These are phyloP conservation scores for Dysdera silvatica DNA, from an alignment of 1,140 invertebrate genomes.

Conservation along the genomic window DNA sequence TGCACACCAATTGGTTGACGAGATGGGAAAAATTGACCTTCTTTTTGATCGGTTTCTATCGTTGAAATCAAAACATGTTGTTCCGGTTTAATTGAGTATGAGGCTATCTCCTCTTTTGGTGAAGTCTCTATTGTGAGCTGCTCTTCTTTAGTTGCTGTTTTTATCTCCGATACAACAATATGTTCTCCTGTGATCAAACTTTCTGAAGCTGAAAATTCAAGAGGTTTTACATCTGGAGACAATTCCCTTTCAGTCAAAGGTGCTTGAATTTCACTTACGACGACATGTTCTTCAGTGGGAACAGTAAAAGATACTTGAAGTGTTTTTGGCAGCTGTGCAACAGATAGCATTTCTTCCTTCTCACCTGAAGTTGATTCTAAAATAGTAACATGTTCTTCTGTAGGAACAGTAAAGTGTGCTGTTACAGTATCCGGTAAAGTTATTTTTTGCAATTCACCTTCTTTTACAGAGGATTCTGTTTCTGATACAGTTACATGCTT, in stretches of 20 bases:
- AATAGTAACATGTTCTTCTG: slow-evolving; percentile 28
- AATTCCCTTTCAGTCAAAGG: slow-evolving; percentile 13
- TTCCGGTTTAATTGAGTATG: slow-evolving; percentile 10
- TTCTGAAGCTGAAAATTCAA: slow-evolving; percentile 23
- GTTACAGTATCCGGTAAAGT: slow-evolving; percentile 17
- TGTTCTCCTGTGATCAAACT: slow-evolving; percentile 26
- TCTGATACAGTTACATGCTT: slow-evolving; percentile 28
- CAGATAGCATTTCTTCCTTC: slow-evolving; percentile 20
- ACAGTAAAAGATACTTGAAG: slow-evolving; percentile 16
- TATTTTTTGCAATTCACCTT: slow-evolving; percentile 17
- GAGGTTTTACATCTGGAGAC: slow-evolving; percentile 16
- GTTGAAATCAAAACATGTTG: slow-evolving; percentile 27
- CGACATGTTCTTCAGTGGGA: slow-evolving; percentile 23
- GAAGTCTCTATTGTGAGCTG: slow-evolving; percentile 13
- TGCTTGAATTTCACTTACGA: slow-evolving; percentile 13
- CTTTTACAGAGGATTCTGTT: slow-evolving; percentile 17
- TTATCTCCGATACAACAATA: slow-evolving; percentile 26
- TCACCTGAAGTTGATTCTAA: slow-evolving; percentile 15
- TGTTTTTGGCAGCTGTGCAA: slow-evolving; percentile 10
- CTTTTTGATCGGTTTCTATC: slow-evolving; percentile 15
- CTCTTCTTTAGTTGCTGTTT: slow-evolving; percentile 31
- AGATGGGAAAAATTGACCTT: slow-evolving; percentile 15
- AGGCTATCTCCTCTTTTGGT: slow-evolving; percentile 18
- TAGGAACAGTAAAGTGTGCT: slow-evolving; percentile 22
- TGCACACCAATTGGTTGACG: slow-evolving; percentile 6